Conservation (phyloP, 2,888 invertebrate species). For the Eupithecia inturbata region DNA sequence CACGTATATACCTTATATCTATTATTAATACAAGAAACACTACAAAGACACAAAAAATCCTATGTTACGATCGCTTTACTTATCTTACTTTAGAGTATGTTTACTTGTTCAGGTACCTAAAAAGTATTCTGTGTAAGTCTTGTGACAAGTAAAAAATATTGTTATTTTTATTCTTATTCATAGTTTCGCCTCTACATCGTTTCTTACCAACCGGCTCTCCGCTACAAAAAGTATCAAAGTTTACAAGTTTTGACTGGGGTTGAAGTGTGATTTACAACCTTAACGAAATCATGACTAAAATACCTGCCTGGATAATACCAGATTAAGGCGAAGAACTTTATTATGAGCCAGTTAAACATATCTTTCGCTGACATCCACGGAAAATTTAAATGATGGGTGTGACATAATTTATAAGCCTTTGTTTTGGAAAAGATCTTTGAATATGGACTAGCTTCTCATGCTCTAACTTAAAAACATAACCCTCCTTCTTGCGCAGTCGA, state of each 20-base stretch:
- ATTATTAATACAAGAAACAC: too few species aligned
- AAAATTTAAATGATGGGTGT: neutral
- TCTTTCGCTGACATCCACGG: slow-evolving; percentile 15
- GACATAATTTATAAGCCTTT: slow-evolving; percentile 10
- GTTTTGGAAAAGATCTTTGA: neutral
- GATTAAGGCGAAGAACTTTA: slow-evolving; percentile 21
- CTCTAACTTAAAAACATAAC: too few species aligned
- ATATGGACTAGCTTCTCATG: too few species aligned
- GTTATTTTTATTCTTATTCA: too few species aligned
- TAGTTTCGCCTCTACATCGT: neutral
- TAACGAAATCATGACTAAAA: slow-evolving; percentile 41
- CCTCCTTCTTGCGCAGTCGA: too few species aligned
- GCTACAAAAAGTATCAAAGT: slow-evolving; percentile 49
- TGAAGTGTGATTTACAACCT: slow-evolving; percentile 51
- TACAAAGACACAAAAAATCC: too few species aligned
- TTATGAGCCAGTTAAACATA: slow-evolving; percentile 25
- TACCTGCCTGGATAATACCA: slow-evolving; percentile 33
- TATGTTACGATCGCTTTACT: too few species aligned
- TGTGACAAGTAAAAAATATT: too few species aligned
- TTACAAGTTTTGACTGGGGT: slow-evolving; percentile 44
- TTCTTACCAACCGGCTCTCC: neutral
- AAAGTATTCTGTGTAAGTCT: too few species aligned
- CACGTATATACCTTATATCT: too few species aligned
- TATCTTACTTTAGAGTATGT: too few species aligned
- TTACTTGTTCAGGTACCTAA: too few species aligned